A percentile compares a stretch with the other conserved stretches of the same genome.
These are phyloP conservation scores for Eristalis pertinax DNA, from an alignment of 2,888 invertebrate genomes.

Conservation along the genomic window DNA sequence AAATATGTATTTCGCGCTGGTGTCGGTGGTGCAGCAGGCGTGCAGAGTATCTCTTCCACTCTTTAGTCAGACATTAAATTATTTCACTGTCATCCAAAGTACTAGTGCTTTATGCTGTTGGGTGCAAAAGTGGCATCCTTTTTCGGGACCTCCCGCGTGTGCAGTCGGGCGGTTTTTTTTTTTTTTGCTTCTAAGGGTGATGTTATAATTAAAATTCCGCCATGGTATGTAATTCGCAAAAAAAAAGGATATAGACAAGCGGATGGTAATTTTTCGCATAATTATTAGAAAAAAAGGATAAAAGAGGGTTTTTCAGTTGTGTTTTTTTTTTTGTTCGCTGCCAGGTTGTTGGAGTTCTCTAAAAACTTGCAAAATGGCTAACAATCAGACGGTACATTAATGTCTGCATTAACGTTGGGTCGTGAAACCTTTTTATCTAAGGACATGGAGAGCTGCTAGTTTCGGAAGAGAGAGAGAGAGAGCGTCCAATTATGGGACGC, in stretches of 20 bases:
- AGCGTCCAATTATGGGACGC: neutral
- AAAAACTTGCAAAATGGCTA: slow-evolving; percentile 13
- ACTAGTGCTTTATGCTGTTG: slow-evolving; percentile 43
- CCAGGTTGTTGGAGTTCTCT: neutral
- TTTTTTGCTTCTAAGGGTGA: slow-evolving; percentile 42
- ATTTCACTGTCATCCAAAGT: slow-evolving; percentile 64
- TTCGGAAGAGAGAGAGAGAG: neutral
- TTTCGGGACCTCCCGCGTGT: neutral
- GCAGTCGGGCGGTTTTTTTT: neutral
- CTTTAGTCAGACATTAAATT: slow-evolving; percentile 65
- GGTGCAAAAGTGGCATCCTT: slow-evolving; percentile 53
- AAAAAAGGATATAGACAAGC: slow-evolving; percentile 26
- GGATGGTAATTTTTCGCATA: slow-evolving; percentile 58
- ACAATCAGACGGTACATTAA: slow-evolving; percentile 2
- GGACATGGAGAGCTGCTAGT: neutral
- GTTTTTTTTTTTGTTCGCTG: neutral
- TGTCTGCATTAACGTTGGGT: slow-evolving; percentile 17
- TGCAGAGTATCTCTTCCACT: slow-evolving; percentile 36
- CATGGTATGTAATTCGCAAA: slow-evolving; percentile 36
- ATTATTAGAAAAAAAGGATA: slow-evolving; percentile 43
- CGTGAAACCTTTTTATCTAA: slow-evolving; percentile 8
- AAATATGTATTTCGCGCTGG: slow-evolving; percentile 41
- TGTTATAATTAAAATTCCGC: slow-evolving; percentile 67
- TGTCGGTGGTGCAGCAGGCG: slow-evolving; percentile 9
- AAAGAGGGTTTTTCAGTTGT: neutral